Conservation (phyloP, 2,888 invertebrate species). For the Taphrorychus bicolor region DNA sequence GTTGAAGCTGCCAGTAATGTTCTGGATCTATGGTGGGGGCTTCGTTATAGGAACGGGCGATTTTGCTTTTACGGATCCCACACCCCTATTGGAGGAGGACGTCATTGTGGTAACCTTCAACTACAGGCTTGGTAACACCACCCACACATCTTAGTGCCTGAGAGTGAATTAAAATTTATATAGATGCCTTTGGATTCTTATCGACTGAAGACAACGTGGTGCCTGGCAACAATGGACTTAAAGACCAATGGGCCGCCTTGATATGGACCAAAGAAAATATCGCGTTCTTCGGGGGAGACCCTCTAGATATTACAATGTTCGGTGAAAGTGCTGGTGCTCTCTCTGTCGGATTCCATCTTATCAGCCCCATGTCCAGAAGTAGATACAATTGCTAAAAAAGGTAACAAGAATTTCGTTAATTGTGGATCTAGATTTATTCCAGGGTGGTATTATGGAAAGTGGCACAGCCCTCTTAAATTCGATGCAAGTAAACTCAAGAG, state of each 20-base stretch:
- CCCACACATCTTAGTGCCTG: background rate
- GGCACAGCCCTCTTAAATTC: conserved; percentile 39
- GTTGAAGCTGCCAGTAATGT: conserved; percentile 53
- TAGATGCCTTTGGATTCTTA: conserved; percentile 46
- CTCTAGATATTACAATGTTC: conserved; percentile 40
- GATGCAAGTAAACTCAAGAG: conserved; percentile 28
- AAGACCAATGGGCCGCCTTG: conserved; percentile 42
- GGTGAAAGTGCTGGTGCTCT: conserved; percentile 45
- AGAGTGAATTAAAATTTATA: background rate
- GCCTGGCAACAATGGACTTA: conserved; percentile 42
- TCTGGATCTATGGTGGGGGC: conserved; percentile 58
- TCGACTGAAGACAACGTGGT: conserved; percentile 41
- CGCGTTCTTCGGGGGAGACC: conserved; percentile 41
- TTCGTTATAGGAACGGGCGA: conserved; percentile 52
- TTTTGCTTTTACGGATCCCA: conserved; percentile 50
- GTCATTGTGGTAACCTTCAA: conserved; percentile 48
- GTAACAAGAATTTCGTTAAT: no score
- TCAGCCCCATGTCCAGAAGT: conserved; percentile 41
- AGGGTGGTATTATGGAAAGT: conserved; percentile 43
- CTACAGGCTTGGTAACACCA: conserved; percentile 45
- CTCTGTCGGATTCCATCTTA: conserved; percentile 41
- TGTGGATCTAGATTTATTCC: conserved; percentile 40
- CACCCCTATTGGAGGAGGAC: conserved; percentile 53
- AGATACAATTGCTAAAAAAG: conserved; percentile 12
- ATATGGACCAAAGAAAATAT: conserved; percentile 43